Conservation (phyloP, 92 coral and sea anemone genomes). For the Epizoanthus fatuus region DNA sequence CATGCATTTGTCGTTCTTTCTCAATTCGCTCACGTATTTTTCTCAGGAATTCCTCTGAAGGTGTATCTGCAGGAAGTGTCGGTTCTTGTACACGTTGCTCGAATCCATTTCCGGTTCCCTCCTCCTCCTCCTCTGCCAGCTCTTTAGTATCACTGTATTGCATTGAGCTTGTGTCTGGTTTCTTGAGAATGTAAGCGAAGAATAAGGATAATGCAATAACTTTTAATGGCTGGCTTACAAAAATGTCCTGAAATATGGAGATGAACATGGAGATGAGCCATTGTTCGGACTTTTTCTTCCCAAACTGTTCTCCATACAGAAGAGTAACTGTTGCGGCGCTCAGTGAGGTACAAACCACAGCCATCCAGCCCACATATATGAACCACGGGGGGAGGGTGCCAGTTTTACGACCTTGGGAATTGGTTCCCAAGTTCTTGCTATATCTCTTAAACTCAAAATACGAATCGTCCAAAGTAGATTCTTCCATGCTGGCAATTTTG, state of each 20-base stretch:
- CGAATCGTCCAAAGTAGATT: conserved; percentile 19
- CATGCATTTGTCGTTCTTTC: conserved; percentile 86
- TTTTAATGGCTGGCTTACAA: conserved; percentile 92
- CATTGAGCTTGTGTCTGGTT: conserved; percentile 57
- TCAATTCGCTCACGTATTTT: conserved; percentile 80
- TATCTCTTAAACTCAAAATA: background rate
- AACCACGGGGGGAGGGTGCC: conserved; percentile 91
- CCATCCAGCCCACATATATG: conserved; percentile 87
- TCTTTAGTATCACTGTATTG: conserved; percentile 24
- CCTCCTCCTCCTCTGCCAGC: conserved; percentile 15
- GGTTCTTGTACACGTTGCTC: conserved; percentile 11
- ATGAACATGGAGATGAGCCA: conserved; percentile 94
- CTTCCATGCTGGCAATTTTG: background rate
- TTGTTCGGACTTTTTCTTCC: conserved; percentile 81
- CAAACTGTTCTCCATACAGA: conserved; percentile 90
- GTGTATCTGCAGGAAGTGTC: conserved; percentile 67
- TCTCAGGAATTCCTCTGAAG: conserved; percentile 75
- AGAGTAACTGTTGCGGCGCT: conserved; percentile 81
- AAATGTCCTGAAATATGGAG: conserved; percentile 92
- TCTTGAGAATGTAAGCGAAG: conserved; percentile 85
- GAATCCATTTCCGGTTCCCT: background rate
- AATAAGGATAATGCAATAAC: conserved; percentile 80
- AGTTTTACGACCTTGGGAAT: background rate
- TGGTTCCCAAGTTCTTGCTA: background rate
- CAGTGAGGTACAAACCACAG: conserved; percentile 72